These are phyloP conservation scores for Hippocampus comes DNA, from an alignment of 2,113 vertebrate genomes.

Conservation along the genomic window DNA sequence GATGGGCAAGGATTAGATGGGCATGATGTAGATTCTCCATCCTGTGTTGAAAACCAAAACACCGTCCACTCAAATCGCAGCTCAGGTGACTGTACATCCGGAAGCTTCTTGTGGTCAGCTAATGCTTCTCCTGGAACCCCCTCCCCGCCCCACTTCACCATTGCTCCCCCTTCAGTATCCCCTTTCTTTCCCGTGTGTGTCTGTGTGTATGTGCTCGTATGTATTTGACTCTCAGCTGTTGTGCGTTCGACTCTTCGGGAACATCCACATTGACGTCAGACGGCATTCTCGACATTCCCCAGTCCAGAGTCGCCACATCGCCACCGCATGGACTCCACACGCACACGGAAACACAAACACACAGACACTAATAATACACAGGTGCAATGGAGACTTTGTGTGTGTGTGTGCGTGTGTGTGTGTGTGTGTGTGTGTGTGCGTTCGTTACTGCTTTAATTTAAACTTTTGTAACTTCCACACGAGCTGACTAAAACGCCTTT, in stretches of 20 bases:
- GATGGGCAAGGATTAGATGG: not conserved
- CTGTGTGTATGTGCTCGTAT: not conserved
- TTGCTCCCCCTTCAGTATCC: not conserved
- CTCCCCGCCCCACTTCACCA: too few relatives aligned
- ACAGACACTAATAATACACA: not conserved
- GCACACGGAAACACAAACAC: slow-evolving; percentile 5
- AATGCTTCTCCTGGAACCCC: not conserved
- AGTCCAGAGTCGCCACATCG: slow-evolving; percentile 56
- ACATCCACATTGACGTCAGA: slow-evolving; percentile 80
- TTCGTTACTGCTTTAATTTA: not conserved
- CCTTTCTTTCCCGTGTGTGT: slow-evolving; percentile 21
- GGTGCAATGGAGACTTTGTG: slow-evolving; percentile 12
- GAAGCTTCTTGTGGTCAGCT: not conserved
- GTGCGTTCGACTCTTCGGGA: slow-evolving; percentile 61
- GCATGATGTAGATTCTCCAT: not conserved
- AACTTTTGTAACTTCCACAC: not conserved
- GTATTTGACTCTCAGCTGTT: slow-evolving; percentile 71
- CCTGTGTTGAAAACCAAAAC: slow-evolving; percentile 22
- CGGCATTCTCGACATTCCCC: slow-evolving; percentile 73
- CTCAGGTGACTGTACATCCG: slow-evolving; percentile 28
- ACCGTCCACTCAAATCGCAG: slow-evolving; percentile 3
- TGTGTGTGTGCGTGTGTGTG: slow-evolving; percentile 29
- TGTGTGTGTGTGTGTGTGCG: slow-evolving; percentile 27
- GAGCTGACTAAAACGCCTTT: not conserved
- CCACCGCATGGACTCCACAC: slow-evolving; percentile 34